phyloP scores from a whole-genome alignment of 2,797 vertebrate genomes.

The Sylvia borin region DNA sequence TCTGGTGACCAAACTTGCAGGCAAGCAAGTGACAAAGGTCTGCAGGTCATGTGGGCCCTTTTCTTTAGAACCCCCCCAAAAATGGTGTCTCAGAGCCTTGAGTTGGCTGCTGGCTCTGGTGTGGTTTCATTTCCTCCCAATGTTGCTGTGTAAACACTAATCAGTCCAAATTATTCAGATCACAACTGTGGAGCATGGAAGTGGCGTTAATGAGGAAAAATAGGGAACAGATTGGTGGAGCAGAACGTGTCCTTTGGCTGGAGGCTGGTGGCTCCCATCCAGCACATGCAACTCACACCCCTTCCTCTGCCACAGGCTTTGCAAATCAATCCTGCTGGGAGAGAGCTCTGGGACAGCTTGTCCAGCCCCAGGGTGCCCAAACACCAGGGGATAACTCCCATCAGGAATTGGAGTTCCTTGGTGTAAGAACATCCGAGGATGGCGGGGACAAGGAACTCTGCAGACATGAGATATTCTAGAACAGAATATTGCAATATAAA shows the following conservation, averaged over 20 bases:
- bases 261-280: neutral
- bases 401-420: neutral
- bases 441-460: no score
- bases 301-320: neutral
- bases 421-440: no score
- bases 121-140: slow-evolving; percentile 11
- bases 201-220: neutral
- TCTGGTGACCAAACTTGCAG: neutral
- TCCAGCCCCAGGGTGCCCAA: neutral
- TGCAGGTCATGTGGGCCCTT: neutral
- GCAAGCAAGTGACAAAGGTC: neutral
- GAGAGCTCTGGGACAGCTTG: neutral
- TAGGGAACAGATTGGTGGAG: neutral
- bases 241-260: slow-evolving; percentile 40
- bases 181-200: neutral
- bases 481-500: no score
- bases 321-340: neutral
- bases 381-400: neutral
- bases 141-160: slow-evolving; percentile 53
- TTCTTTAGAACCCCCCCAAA: neutral
- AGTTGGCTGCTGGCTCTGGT: neutral
- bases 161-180: slow-evolving; percentile 51
- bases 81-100: neutral
- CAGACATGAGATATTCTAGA: no score
- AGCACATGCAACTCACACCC: neutral